phyloP scores from a whole-genome alignment of 2,888 invertebrate genomes.

The Callinectes sapidus region DNA sequence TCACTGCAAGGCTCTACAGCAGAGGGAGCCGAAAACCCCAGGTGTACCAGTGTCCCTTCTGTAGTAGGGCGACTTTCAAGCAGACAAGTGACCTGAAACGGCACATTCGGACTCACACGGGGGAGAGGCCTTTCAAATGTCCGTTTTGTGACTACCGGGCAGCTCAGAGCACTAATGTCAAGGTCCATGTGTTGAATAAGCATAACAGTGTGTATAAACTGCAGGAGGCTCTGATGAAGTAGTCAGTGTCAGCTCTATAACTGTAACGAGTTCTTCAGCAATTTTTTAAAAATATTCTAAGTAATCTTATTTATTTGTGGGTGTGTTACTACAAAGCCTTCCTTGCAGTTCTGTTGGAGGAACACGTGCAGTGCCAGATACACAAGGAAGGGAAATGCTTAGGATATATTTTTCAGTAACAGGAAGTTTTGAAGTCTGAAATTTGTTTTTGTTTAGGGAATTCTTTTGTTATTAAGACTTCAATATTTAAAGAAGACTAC shows the following conservation, averaged over 20 bases:
- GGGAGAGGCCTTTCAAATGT: conserved; percentile 71
- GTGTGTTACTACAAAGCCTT: not conserved
- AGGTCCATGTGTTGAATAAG: conserved; percentile 55
- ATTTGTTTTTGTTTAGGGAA: not conserved
- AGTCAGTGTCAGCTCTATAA: not conserved
- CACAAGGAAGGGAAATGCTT: not conserved
- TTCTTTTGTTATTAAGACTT: not conserved
- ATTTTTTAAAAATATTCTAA: not conserved
- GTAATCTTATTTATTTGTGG: not conserved
- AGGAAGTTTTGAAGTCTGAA: not conserved
- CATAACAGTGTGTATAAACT: conserved; percentile 49
- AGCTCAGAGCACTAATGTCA: conserved; percentile 65
- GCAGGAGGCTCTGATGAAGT: not conserved
- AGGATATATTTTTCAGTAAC: not conserved
- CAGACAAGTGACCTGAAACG: conserved; percentile 72
- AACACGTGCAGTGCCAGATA: not conserved
- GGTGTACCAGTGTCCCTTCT: conserved; percentile 68
- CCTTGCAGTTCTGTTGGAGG: not conserved
- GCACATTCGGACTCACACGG: conserved; percentile 71
- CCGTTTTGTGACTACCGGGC: conserved; percentile 65
- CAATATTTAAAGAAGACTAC: not conserved
- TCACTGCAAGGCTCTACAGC: conserved; percentile 55
- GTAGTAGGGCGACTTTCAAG: conserved; percentile 71
- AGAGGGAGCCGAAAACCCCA: conserved; percentile 61
- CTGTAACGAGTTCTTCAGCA: not conserved